phyloP scores from a whole-genome alignment of 2,888 invertebrate species.

The Andrena praecox region DNA sequence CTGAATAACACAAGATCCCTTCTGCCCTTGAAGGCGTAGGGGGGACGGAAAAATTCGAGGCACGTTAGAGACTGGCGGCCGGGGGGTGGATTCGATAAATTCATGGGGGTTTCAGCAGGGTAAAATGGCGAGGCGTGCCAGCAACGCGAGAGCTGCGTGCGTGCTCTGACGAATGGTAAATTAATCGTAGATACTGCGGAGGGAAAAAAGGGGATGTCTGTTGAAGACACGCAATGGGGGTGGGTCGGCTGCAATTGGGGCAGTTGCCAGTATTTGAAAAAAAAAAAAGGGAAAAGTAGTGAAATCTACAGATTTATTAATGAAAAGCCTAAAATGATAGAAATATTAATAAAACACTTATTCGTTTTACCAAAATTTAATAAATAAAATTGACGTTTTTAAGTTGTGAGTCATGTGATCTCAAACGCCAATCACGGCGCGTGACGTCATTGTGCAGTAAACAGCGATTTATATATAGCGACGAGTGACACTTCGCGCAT shows the following conservation, averaged over 20 bases:
- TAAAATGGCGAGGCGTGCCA: conserved; percentile 41
- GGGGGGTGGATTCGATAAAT: conserved; percentile 38
- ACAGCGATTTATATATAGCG: no score
- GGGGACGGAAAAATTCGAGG: conserved; percentile 29
- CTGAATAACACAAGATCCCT: not conserved
- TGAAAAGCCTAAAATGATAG: no score
- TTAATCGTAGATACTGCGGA: conserved; percentile 11
- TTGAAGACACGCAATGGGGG: conserved; percentile 10
- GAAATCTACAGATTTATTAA: no score
- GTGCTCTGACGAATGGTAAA: conserved; percentile 25
- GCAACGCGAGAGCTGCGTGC: conserved; percentile 18
- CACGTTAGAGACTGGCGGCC: conserved; percentile 19
- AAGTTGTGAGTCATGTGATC: no score
- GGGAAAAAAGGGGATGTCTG: not conserved
- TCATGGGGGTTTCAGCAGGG: conserved; percentile 28
- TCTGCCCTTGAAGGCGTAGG: not conserved
- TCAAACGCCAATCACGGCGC: no score
- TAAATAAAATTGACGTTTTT: no score
- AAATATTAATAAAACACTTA: no score
- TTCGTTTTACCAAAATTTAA: no score
- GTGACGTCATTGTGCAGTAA: no score
- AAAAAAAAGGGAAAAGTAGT: no score
- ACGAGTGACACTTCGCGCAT: no score
- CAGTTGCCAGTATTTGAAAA: no score
- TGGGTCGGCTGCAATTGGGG: conserved; percentile 19